Evolutionary conservation across 1,140 invertebrate genomes (phyloP).

Genomic region (Daktulosphaira vitifoliae): DNA sequence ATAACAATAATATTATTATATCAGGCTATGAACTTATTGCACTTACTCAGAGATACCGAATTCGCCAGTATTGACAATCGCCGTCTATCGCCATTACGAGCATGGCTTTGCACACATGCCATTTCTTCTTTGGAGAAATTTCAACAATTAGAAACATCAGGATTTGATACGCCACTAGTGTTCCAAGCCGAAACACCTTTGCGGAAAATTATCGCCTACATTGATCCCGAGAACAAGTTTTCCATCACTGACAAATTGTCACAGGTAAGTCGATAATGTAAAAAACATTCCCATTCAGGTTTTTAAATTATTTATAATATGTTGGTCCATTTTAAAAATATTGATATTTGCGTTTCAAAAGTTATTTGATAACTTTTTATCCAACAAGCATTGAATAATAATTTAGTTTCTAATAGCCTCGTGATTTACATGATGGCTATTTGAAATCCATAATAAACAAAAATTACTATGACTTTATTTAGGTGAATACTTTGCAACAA

Average conservation of each 20-base stretch:
- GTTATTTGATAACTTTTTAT: constrained; percentile 32
- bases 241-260: constrained; percentile 84
- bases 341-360: too few species aligned
- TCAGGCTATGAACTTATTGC: constrained; percentile 84
- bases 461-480: too few species aligned
- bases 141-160: constrained; percentile 54
- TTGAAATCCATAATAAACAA: too few species aligned
- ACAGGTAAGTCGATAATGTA: constrained; percentile 65
- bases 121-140: constrained; percentile 73
- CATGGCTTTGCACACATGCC: constrained; percentile 85
- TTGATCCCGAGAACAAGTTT: constrained; percentile 87
- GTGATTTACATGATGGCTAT: too few species aligned
- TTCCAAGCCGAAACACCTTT: constrained; percentile 80
- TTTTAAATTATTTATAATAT: neutral
- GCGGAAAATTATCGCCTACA: constrained; percentile 82
- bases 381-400: too few species aligned
- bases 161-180: constrained; percentile 64
- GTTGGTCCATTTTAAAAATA: neutral
- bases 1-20: too few species aligned
- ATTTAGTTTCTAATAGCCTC: too few species aligned
- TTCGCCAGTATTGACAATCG: constrained; percentile 61
- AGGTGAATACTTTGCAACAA: constrained; percentile 90
- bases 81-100: constrained; percentile 74
- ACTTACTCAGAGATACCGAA: constrained; percentile 67
- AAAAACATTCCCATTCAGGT: too few species aligned